Evolutionary conservation across 1,140 invertebrate species (phyloP).

Genomic region (Drosophila melanica): DNA sequence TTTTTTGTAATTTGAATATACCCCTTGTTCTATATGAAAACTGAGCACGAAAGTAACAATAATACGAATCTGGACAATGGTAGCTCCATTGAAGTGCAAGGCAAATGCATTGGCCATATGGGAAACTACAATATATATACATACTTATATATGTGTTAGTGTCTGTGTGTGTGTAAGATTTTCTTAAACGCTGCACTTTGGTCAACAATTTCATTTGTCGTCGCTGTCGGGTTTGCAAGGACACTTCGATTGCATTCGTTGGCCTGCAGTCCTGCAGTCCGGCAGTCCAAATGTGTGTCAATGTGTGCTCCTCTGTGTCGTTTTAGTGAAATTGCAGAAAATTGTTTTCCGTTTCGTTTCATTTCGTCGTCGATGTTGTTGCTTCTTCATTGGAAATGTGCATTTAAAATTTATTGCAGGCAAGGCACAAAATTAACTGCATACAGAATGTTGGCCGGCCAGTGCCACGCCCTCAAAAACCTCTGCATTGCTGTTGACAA

Average conservation of each 20-base stretch:
- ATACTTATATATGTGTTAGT: slow-evolving; percentile 24
- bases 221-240: slow-evolving; percentile 38
- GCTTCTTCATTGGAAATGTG: slow-evolving; percentile 75
- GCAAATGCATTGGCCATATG: slow-evolving; percentile 49
- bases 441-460: slow-evolving; percentile 26
- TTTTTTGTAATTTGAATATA: not conserved
- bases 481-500: slow-evolving; percentile 58
- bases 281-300: slow-evolving; percentile 59
- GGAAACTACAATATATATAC: slow-evolving; percentile 29
- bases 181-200: slow-evolving; percentile 77
- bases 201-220: slow-evolving; percentile 74
- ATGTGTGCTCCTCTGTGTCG: slow-evolving; percentile 51
- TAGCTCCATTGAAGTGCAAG: slow-evolving; percentile 32
- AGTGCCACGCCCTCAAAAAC: slow-evolving; percentile 23
- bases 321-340: slow-evolving; percentile 79
- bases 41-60: slow-evolving; percentile 14
- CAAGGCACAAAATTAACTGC: slow-evolving; percentile 79
- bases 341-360: slow-evolving; percentile 79
- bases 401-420: slow-evolving; percentile 79
- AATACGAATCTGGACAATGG: slow-evolving; percentile 45
- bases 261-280: slow-evolving; percentile 19
- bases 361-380: slow-evolving; percentile 50
- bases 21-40: not conserved
- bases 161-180: slow-evolving; percentile 21
- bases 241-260: slow-evolving; percentile 66